Conservation (phyloP, 2,797 vertebrate species). For the Anas bernieri region DNA sequence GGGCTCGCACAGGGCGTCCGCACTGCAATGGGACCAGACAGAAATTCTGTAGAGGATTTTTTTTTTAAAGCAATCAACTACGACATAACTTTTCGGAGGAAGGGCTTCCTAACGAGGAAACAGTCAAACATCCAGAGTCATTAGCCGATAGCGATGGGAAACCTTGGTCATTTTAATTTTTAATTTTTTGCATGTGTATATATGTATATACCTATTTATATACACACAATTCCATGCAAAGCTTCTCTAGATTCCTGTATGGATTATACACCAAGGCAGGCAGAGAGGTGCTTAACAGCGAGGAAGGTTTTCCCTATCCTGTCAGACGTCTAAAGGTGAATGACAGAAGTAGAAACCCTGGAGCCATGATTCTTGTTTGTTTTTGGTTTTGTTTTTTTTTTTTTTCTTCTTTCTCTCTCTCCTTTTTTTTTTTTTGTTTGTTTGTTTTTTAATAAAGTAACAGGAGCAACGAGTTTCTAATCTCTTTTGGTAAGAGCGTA, state of each 20-base stretch:
- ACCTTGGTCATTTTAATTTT: background rate
- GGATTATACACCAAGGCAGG: background rate
- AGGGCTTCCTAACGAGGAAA: background rate
- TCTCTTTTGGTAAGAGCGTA: background rate
- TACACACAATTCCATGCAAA: background rate
- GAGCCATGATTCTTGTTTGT: background rate
- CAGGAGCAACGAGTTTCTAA: background rate
- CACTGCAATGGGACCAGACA: accelerated
- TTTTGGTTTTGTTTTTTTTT: background rate
- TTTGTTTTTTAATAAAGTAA: background rate
- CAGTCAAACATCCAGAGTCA: background rate
- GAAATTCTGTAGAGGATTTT: background rate
- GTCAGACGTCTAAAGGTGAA: background rate
- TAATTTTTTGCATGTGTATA: background rate
- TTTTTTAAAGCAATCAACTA: background rate
- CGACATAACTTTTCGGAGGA: background rate
- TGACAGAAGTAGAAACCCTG: background rate
- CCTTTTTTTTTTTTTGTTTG: accelerated
- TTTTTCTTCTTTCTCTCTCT: too few species aligned
- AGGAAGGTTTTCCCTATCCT: background rate
- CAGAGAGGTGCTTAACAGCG: accelerated
- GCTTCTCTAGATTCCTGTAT: background rate
- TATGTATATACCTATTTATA: background rate
- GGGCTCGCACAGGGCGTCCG: background rate
- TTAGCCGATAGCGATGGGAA: background rate